Conservation (phyloP, 2,888 invertebrate species). For the Lepidocyrtoides sp. region DNA sequence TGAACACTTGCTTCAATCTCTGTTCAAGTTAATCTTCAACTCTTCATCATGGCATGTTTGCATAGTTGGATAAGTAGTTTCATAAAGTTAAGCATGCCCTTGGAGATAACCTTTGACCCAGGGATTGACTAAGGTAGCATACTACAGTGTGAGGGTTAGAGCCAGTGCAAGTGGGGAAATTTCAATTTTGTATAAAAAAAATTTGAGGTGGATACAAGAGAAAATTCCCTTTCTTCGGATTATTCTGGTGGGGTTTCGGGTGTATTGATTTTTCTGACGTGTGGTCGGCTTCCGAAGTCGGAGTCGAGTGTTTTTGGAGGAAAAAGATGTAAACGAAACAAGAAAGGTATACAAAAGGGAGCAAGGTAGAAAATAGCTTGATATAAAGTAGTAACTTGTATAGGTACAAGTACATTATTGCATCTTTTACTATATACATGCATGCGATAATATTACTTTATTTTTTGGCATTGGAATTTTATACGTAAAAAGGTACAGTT, state of each 20-base stretch:
- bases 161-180: conserved; percentile 35
- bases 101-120: conserved; percentile 58
- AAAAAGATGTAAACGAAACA: conserved; percentile 7
- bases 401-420: neutral
- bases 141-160: conserved; percentile 4
- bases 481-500: no score
- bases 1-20: neutral
- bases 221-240: conserved; percentile 58
- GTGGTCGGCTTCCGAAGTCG: conserved; percentile 72
- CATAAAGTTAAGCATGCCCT: neutral
- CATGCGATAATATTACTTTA: neutral
- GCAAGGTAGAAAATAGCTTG: neutral
- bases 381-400: neutral
- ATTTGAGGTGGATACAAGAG: conserved; percentile 70
- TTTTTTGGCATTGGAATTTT: no score
- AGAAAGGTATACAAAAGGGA: conserved; percentile 53
- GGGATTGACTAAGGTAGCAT: conserved; percentile 20
- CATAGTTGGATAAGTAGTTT: neutral
- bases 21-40: neutral
- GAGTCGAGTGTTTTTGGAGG: conserved; percentile 61
- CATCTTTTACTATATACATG: neutral
- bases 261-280: conserved; percentile 80
- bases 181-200: conserved; percentile 43
- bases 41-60: conserved; percentile 6
- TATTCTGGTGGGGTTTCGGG: conserved; percentile 72